These are phyloP conservation scores for Euwallacea similis DNA, from an alignment of 1,140 invertebrate species.

Conservation along the genomic window DNA sequence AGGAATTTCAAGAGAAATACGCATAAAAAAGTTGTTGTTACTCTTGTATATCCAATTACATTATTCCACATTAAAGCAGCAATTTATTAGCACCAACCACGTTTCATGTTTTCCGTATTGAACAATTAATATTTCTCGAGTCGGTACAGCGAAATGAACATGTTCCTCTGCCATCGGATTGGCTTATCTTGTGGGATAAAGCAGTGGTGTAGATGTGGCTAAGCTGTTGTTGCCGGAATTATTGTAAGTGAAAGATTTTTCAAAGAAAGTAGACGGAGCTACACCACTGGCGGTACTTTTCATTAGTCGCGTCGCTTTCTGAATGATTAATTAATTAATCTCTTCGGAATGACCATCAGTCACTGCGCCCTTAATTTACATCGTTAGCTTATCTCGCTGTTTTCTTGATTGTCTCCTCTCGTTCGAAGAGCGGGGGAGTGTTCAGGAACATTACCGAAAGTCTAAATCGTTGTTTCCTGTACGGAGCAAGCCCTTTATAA, in stretches of 20 bases:
- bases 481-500: not conserved
- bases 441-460: constrained; percentile 23
- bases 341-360: constrained; percentile 32
- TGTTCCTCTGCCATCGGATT: constrained; percentile 9
- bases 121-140: constrained; percentile 34
- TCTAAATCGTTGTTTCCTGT: not conserved
- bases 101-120: constrained; percentile 28
- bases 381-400: constrained; percentile 34
- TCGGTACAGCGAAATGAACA: constrained; percentile 32
- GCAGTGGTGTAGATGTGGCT: too few species aligned
- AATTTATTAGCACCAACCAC: constrained; percentile 32
- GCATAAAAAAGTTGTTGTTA: constrained; percentile 12
- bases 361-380: constrained; percentile 32
- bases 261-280: not conserved
- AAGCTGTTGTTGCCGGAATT: too few species aligned
- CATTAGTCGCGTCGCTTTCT: constrained; percentile 5
- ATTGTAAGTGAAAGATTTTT: not conserved
- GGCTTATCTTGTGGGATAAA: constrained; percentile 20
- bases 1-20: constrained; percentile 63
- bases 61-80: constrained; percentile 15
- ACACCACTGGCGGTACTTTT: constrained; percentile 20
- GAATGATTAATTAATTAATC: constrained; percentile 36
- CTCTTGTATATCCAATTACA: constrained; percentile 26
- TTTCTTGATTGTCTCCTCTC: constrained; percentile 24
- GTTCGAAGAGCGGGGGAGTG: constrained; percentile 19